Conservation (phyloP, 2,888 invertebrate species). For the Ophion ventricosus region DNA sequence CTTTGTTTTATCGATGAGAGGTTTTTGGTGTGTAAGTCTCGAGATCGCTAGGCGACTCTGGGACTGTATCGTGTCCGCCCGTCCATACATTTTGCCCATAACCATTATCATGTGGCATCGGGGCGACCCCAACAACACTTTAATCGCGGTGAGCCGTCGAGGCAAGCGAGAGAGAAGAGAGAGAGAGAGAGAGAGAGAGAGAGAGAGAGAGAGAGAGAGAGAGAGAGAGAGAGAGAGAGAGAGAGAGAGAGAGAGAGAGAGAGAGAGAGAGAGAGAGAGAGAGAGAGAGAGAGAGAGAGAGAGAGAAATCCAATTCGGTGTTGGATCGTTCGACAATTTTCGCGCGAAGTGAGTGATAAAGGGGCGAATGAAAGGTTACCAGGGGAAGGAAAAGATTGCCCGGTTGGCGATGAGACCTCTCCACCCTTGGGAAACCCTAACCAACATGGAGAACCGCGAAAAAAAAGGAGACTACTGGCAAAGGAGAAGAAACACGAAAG, state of each 20-base stretch:
- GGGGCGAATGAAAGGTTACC: constrained; percentile 3
- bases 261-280: background rate
- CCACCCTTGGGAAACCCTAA: constrained; percentile 32
- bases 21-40: constrained; percentile 5
- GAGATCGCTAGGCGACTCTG: background rate
- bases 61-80: background rate
- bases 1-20: constrained; percentile 8
- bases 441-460: constrained; percentile 5
- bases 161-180: background rate
- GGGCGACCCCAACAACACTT: constrained; percentile 20
- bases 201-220: background rate
- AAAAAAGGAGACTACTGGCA: constrained; percentile 9
- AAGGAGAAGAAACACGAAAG: constrained; percentile 13
- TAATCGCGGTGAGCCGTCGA: constrained; percentile 26
- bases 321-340: constrained; percentile 50
- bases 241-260: background rate
- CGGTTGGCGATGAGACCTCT: constrained; percentile 9
- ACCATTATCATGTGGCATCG: constrained; percentile 5
- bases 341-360: constrained; percentile 27
- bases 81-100: constrained; percentile 15
- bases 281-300: background rate
- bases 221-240: background rate
- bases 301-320: constrained; percentile 42
- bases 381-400: constrained; percentile 20
- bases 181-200: background rate